Evolutionary conservation across 1,140 invertebrate genomes (phyloP).

Genomic region (Sarcophaga peregrina): DNA sequence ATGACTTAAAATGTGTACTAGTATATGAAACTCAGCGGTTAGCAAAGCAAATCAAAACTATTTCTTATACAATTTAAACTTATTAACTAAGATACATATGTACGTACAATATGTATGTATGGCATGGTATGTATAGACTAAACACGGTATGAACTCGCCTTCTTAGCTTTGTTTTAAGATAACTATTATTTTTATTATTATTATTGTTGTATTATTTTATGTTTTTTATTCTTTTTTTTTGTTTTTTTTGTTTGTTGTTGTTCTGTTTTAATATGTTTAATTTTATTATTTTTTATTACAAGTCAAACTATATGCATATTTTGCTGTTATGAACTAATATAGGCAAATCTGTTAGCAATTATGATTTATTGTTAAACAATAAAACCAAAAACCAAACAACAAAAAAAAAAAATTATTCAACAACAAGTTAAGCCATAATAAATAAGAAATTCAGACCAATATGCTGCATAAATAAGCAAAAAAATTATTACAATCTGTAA

Average conservation of each 20-base stretch:
- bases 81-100: neutral
- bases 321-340: conserved; percentile 32
- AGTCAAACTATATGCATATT: neutral
- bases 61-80: neutral
- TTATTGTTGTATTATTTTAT: neutral
- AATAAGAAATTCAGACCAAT: neutral
- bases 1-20: neutral
- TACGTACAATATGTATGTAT: no score
- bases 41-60: neutral
- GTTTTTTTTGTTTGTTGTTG: neutral
- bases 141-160: neutral
- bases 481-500: neutral
- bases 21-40: neutral
- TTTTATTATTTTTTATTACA: neutral
- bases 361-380: conserved; percentile 31
- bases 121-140: no score
- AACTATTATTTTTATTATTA: neutral
- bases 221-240: neutral
- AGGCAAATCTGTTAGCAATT: conserved; percentile 38
- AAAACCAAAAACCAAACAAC: neutral
- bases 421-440: neutral
- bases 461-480: neutral
- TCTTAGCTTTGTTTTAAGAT: neutral
- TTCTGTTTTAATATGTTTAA: neutral
- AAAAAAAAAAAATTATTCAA: neutral